These are phyloP conservation scores for Castor canadensis DNA, from an alignment of 2,113 vertebrate genomes.

Conservation along the genomic window DNA sequence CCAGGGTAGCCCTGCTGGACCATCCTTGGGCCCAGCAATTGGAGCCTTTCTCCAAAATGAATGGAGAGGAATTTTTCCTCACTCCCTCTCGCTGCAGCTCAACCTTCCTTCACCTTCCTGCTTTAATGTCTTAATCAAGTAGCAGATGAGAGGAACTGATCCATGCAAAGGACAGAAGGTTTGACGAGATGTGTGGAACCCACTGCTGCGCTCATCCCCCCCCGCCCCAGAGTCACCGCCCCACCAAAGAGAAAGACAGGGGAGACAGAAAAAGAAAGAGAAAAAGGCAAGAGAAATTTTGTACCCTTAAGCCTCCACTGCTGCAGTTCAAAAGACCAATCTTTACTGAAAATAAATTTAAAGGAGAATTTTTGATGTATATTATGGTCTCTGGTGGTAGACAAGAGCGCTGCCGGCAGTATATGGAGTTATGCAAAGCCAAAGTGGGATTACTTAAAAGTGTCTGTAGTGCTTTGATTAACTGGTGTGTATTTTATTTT, in stretches of 20 bases:
- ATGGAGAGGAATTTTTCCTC: conserved; percentile 38
- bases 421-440: conserved; percentile 85
- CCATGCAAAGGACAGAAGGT: conserved; percentile 83
- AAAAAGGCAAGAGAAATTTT: conserved; percentile 82
- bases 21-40: neutral
- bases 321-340: conserved; percentile 88
- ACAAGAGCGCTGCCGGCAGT: conserved; percentile 83
- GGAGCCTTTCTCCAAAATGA: neutral
- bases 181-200: conserved; percentile 74
- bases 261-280: conserved; percentile 78
- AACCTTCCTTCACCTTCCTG: conserved; percentile 85
- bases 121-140: conserved; percentile 87
- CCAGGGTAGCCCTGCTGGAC: fast-evolving
- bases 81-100: conserved; percentile 64
- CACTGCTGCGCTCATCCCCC: conserved; percentile 48
- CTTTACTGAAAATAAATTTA: conserved; percentile 91
- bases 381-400: conserved; percentile 87
- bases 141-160: conserved; percentile 84
- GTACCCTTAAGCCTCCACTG: conserved; percentile 87
- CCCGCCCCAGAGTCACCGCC: conserved; percentile 37
- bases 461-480: conserved; percentile 88
- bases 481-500: conserved; percentile 87
- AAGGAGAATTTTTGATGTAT: conserved; percentile 91
- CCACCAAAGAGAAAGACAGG: conserved; percentile 64
- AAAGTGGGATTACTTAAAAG: conserved; percentile 87